Conservation (phyloP, 1,140 invertebrate species). For the Apis dorsata region DNA sequence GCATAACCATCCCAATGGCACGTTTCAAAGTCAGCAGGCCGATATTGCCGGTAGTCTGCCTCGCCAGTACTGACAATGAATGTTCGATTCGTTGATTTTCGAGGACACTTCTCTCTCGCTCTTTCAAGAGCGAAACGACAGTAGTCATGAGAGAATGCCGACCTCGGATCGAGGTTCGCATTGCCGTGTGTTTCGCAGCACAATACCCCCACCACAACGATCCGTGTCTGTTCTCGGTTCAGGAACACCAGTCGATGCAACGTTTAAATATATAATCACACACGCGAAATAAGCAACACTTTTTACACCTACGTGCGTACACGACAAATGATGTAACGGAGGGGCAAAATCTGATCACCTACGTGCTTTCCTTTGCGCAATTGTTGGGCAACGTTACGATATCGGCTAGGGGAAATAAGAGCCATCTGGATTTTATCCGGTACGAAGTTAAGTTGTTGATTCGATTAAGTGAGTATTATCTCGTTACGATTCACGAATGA, state of each 20-base stretch:
- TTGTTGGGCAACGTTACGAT: neutral
- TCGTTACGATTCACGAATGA: too few species aligned
- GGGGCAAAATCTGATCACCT: constrained; percentile 24
- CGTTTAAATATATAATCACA: constrained; percentile 10
- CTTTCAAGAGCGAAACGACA: constrained; percentile 23
- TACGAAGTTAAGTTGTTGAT: too few species aligned
- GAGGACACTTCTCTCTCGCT: constrained; percentile 17
- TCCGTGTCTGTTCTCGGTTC: neutral
- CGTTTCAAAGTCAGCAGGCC: constrained; percentile 7
- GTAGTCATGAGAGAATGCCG: constrained; percentile 37
- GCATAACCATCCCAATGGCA: neutral
- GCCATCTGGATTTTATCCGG: neutral
- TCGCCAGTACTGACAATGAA: constrained; percentile 32
- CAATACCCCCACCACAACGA: neutral
- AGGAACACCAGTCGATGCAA: constrained; percentile 28
- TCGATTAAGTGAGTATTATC: too few species aligned
- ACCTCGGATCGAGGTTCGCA: constrained; percentile 40
- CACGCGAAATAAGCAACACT: neutral
- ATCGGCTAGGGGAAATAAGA: neutral
- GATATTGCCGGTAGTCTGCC: constrained; percentile 17
- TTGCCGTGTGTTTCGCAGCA: constrained; percentile 35
- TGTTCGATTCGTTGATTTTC: constrained; percentile 45
- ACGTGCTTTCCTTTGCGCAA: constrained; percentile 6
- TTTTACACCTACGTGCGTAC: constrained; percentile 28
- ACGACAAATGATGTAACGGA: constrained; percentile 5